Evolutionary conservation across 1,140 invertebrate species (phyloP).

Genomic region (Chironomus striatipennis): DNA sequence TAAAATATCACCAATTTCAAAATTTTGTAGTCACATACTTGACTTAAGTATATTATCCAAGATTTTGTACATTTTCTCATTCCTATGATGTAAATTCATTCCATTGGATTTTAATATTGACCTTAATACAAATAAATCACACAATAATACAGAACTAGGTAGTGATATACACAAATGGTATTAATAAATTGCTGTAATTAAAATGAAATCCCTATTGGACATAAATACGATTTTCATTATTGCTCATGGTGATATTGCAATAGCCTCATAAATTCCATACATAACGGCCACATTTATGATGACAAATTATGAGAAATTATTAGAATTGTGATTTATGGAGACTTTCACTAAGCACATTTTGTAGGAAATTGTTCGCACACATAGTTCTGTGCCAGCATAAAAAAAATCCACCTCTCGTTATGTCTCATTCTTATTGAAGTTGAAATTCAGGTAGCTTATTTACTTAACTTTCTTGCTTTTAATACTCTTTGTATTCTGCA

Average conservation of each 20-base stretch:
- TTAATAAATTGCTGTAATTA: no score
- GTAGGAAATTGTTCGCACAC: neutral
- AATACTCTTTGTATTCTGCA: neutral
- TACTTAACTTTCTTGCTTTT: neutral
- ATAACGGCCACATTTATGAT: neutral
- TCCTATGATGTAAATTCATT: no score
- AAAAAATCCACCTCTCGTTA: neutral
- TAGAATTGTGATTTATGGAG: neutral
- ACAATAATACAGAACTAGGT: no score
- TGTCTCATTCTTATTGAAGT: constrained; percentile 1
- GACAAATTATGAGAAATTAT: constrained; percentile 1
- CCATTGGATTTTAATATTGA: no score
- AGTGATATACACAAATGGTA: no score
- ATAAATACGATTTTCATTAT: neutral
- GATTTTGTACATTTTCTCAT: no score
- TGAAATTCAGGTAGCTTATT: constrained; percentile 7
- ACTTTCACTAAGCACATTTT: neutral
- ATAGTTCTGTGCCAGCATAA: neutral
- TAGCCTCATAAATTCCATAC: neutral
- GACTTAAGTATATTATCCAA: no score
- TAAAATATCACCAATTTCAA: no score
- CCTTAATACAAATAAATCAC: no score
- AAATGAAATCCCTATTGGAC: neutral
- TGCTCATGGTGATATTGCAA: neutral
- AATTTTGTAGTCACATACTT: no score